Evolutionary conservation across 2,113 vertebrate genomes (phyloP).

Genomic region (Lycaon pictus): DNA sequence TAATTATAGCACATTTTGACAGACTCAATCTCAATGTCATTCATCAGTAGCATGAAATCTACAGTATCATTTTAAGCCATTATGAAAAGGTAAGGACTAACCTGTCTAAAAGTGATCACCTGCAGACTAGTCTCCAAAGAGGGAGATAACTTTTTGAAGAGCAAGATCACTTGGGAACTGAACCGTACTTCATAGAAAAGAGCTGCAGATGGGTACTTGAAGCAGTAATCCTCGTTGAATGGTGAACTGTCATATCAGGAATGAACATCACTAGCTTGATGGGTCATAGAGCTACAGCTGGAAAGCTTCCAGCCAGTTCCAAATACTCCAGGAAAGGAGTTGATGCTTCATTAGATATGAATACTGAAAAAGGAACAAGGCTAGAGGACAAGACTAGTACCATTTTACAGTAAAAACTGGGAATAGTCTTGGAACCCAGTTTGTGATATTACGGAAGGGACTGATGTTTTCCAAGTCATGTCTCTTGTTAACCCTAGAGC

Average conservation of each 20-base stretch:
- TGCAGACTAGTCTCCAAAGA: background rate
- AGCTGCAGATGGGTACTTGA: background rate
- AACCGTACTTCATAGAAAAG: background rate
- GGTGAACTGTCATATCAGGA: background rate
- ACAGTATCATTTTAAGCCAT: background rate
- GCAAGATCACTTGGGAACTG: background rate
- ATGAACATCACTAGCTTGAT: background rate
- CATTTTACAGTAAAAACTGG: background rate
- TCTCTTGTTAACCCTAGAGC: background rate
- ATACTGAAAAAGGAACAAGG: background rate
- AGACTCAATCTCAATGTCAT: background rate
- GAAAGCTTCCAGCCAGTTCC: background rate
- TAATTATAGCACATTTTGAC: background rate
- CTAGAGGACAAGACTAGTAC: background rate
- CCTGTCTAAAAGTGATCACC: background rate
- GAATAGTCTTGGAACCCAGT: background rate
- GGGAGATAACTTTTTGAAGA: background rate
- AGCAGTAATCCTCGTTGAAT: background rate
- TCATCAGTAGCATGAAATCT: background rate
- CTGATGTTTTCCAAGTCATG: background rate
- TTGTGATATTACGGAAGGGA: background rate
- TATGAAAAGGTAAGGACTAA: background rate
- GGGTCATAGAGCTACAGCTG: background rate
- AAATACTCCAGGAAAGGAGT: background rate
- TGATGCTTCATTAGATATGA: background rate